phyloP scores from a whole-genome alignment of 2,797 vertebrate species.

The Takifugu rubripes region DNA sequence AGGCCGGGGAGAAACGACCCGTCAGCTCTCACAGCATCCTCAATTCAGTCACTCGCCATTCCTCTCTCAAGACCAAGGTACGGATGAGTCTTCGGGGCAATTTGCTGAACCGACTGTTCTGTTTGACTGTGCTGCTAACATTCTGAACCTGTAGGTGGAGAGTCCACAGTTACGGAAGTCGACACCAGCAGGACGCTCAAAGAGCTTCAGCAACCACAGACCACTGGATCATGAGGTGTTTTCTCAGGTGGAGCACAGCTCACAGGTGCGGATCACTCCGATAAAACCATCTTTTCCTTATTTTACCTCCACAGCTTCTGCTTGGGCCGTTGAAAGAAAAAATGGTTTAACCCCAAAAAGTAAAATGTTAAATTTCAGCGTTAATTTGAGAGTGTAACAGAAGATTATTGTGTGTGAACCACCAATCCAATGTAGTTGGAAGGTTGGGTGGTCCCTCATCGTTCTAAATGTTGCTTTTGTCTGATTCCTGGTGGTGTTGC shows the following conservation, averaged over 20 bases:
- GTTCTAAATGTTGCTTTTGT: neutral
- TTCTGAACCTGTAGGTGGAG: conserved; percentile 74
- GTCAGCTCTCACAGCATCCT: conserved; percentile 91
- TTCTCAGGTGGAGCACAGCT: conserved; percentile 81
- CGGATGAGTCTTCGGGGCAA: no score
- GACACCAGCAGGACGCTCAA: conserved; percentile 87
- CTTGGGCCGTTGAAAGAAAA: no score
- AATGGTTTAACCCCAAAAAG: no score
- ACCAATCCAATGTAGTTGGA: no score
- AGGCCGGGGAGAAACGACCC: conserved; percentile 87
- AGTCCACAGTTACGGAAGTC: conserved; percentile 92
- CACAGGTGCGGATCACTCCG: conserved; percentile 58
- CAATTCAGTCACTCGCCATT: conserved; percentile 94
- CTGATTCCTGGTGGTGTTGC: conserved; percentile 27
- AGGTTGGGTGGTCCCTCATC: no score
- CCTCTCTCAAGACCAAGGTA: conserved; percentile 90
- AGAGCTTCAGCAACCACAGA: conserved; percentile 98
- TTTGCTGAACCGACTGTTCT: neutral
- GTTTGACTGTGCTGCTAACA: neutral
- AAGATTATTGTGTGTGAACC: no score
- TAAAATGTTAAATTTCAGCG: no score
- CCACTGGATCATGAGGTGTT: conserved; percentile 93
- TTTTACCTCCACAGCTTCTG: no score
- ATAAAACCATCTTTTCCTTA: no score
- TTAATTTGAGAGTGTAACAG: no score